Base-by-base conservation (phyloP, 2,797 vertebrate species). In the Hyperoplus lanceolatus region DNA sequence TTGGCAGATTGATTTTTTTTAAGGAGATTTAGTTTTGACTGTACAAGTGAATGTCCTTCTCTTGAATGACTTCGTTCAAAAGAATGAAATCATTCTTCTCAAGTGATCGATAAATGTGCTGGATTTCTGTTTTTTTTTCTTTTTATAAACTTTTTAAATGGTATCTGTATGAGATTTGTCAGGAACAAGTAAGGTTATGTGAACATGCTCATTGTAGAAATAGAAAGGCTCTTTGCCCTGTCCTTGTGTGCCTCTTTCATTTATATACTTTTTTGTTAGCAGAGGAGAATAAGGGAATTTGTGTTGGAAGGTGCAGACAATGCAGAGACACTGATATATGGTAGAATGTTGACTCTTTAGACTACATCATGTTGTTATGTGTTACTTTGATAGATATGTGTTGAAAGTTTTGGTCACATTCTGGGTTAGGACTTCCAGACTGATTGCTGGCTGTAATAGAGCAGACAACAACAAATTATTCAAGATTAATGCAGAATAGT, bases 401-500 rank as follows among this genome's bases (percentile, higher is more conserved):
- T 46, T 68, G 9, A 70, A 73, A 62, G 39, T 70, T 51, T 43
- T 59, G 60, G 14, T 53, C 49, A 16, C 5, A 21, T 16, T 61
- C 69, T 58, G 51, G 59, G 43, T 4, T 39, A 8, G 9, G 43
- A 48, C 59, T 65, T 69, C 39, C 59, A 66, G 49, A 58, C 69
- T 43, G 60, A 70, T 62, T 53, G n/a, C 57, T 21, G 18, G 49
- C 60, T 43, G 18, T 5, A 58, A 55, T 41, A n/a, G 13, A 73
- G 58, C 29, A 61, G 58, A 79, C 56, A 72, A 68, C 51, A 74
- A 71, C 21, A 72, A 62, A 64, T 53, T 38, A 51, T 79, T 70
- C 18, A 68, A 81, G 38, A 39, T 12, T 53, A 69, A 46, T 29
- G 50, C 65, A 49, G 21, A 53, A 69, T 18, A 65, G 61, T 65